Evolutionary conservation across 1,140 invertebrate genomes (phyloP), one percentile per base, ranked within the genome.

Genomic region (Onthophagus taurus): DNA sequence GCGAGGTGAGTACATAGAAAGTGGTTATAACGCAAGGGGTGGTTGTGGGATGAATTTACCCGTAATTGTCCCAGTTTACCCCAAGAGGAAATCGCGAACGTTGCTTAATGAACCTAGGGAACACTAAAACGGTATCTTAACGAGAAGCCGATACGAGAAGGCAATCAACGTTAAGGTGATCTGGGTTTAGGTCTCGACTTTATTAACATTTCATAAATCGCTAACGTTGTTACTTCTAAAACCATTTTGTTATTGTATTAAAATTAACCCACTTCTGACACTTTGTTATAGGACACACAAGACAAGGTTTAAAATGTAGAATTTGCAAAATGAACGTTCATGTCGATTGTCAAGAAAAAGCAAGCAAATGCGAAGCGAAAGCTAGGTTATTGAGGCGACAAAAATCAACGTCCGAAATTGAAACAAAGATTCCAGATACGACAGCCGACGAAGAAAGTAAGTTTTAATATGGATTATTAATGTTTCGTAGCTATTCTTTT

Each of bases 251-350:
- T n/a, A n/a, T n/a, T n/a, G n/a, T n/a, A n/a, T n/a, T n/a, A n/a
- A n/a, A n/a, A n/a, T n/a, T n/a, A n/a, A n/a, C 8, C 8, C 11
- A 13, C 13, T 14, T 21, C 17, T 37, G 17, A 20, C 13, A 12
- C 14, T 5, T 19, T 34, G 39, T 59, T 55, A 11, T 60, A 89
- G 89, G 90, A 16, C 90, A 94, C 66, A 89, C 87, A 14, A 74
- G 87, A n/a, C 90, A 94, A 68, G 90, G 90, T 3, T 67, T 93
- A 4, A 81, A 89, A 50, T 94, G 89, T 65, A 76, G 88, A 24
- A 71, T 89, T 39, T 94, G 90, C 63, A 93, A 93, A 64, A 78
- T 88, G 63, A 94, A 93, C 66, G 84, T 89, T 13, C 90, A 94
- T 68, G 77, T 81, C 11, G 89, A 93, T 60, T 94, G 90, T 63